Conservation (phyloP, 2,888 invertebrate genomes). For the Lasioglossum zephyrum region DNA sequence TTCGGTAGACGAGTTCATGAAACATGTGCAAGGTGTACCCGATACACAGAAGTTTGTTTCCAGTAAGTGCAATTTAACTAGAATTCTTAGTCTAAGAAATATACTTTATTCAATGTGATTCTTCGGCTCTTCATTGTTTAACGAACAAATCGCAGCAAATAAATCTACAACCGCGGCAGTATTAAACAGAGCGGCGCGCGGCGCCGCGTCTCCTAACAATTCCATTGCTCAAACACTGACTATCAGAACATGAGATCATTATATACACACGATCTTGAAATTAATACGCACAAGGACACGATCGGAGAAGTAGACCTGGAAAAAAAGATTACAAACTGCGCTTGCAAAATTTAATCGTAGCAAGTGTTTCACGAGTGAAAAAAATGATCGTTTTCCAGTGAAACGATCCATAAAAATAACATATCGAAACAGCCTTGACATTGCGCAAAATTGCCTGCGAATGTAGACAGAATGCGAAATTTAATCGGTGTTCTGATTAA, state of each 20-base stretch:
- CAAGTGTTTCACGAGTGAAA: neutral
- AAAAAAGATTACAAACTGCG: neutral
- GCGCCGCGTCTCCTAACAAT: neutral
- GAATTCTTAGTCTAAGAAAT: neutral
- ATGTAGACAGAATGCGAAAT: too few species aligned
- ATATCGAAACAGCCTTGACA: neutral
- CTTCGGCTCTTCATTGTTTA: neutral
- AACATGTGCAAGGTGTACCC: conserved; percentile 62
- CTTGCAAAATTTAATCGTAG: neutral
- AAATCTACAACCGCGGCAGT: conserved; percentile 29
- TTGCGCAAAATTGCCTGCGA: neutral
- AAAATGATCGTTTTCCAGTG: neutral
- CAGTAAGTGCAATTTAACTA: neutral
- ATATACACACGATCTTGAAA: neutral
- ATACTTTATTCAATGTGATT: conserved; percentile 33
- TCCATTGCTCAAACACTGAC: conserved; percentile 39
- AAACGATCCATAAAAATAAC: neutral
- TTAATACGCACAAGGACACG: neutral
- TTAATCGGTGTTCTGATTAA: too few species aligned
- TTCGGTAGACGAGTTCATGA: conserved; percentile 72
- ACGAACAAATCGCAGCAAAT: conserved; percentile 24
- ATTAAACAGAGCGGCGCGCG: conserved; percentile 20
- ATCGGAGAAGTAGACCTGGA: neutral
- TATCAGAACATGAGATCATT: conserved; percentile 59
- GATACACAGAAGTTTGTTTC: neutral